Percentiles rank a stretch among this genome's conserved stretches.
These are phyloP conservation scores for Drosophila macrospina DNA, from an alignment of 2,888 invertebrate genomes.

Conservation along the genomic window DNA sequence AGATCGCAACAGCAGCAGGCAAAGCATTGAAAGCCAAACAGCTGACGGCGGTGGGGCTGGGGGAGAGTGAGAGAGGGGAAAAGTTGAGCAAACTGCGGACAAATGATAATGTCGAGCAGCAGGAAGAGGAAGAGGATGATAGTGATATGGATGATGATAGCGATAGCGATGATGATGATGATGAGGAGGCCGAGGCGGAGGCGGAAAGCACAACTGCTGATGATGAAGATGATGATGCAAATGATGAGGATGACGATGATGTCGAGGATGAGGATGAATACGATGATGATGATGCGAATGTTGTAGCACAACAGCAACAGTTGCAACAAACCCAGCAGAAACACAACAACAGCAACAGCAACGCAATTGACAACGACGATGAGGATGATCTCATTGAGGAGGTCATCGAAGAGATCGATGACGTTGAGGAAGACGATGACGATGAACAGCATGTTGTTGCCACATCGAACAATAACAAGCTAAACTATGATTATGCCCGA, in stretches of 20 bases:
- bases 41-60: too few species aligned
- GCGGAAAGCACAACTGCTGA: conserved; percentile 37
- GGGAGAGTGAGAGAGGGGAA: conserved; percentile 1
- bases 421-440: conserved; percentile 45
- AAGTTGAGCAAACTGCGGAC: conserved; percentile 40
- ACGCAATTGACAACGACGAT: conserved; percentile 25
- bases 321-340: conserved; percentile 7
- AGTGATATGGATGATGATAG: conserved; percentile 53
- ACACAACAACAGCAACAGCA: conserved; percentile 29
- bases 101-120: conserved; percentile 52
- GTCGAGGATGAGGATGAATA: conserved; percentile 36
- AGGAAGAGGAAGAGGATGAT: conserved; percentile 49
- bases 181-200: conserved; percentile 50
- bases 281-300: conserved; percentile 36
- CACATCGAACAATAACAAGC: conserved; percentile 13
- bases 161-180: conserved; percentile 43
- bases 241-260: conserved; percentile 48
- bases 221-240: conserved; percentile 56
- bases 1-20: not conserved
- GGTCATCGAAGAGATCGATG: conserved; percentile 61
- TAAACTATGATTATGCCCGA: conserved; percentile 24
- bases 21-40: conserved; percentile 1
- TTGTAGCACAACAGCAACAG: conserved; percentile 18
- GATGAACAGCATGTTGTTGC: conserved; percentile 59
- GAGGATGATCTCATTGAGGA: conserved; percentile 58